Percentiles rank a stretch among this genome's conserved stretches.
Conservation (phyloP, 2,888 invertebrate genomes). For the Drosophila flavopinicola region DNA sequence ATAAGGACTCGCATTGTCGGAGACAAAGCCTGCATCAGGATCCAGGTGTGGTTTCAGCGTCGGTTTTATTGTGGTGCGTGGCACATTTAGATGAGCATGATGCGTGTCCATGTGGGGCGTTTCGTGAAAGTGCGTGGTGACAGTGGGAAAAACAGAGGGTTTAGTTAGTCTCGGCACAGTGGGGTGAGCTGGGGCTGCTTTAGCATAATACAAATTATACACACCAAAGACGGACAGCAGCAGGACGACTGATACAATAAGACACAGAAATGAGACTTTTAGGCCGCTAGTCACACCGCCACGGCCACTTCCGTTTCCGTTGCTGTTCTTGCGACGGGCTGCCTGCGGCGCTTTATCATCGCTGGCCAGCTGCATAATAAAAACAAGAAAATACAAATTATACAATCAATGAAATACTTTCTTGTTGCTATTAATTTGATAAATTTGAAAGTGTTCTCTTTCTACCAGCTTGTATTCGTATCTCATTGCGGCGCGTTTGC, state of each 20-base stretch:
- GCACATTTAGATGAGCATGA: slow-evolving; percentile 6
- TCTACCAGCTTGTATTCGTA: slow-evolving; percentile 80
- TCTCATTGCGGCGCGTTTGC: slow-evolving; percentile 64
- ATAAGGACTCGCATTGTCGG: slow-evolving; percentile 84
- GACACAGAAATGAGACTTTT: slow-evolving; percentile 83
- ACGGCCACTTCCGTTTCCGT: slow-evolving; percentile 40
- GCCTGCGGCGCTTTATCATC: slow-evolving; percentile 68
- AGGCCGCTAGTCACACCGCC: slow-evolving; percentile 77
- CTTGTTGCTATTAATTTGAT: not conserved
- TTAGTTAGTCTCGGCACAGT: slow-evolving; percentile 54
- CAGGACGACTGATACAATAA: slow-evolving; percentile 81
- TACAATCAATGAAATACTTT: slow-evolving; percentile 1
- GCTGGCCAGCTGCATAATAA: slow-evolving; percentile 61
- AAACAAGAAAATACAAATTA: slow-evolving; percentile 25
- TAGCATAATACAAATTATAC: slow-evolving; percentile 46
- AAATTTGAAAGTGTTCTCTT: not conserved
- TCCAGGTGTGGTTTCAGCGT: no score
- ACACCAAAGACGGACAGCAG: slow-evolving; percentile 83
- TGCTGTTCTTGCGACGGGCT: slow-evolving; percentile 69
- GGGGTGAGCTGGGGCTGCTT: not conserved
- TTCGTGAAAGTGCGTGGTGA: slow-evolving; percentile 45
- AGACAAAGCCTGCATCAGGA: slow-evolving; percentile 77
- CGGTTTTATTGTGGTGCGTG: slow-evolving; percentile 3
- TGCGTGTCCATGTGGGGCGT: slow-evolving; percentile 24
- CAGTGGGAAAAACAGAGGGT: slow-evolving; percentile 53